Evolutionary conservation across 1,140 invertebrate genomes (phyloP), one percentile per base, ranked within the genome.

Genomic region (Nasonia longicornis): DNA sequence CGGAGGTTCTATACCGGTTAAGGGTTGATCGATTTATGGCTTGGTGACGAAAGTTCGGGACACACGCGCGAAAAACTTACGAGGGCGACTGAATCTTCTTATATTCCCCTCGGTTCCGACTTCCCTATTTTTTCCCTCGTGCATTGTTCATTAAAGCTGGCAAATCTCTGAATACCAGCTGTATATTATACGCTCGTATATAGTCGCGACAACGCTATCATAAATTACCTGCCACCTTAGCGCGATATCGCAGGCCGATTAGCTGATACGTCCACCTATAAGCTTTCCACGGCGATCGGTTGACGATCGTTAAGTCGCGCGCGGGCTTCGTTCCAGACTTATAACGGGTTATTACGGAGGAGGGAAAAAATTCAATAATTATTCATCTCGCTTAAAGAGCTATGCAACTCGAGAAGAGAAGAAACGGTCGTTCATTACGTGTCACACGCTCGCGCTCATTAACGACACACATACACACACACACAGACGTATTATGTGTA

Each of bases 1-100:
- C 85, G 84, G 85, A 85, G 83, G 84, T 85, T 77, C 81, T 83
- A 79, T 83, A 81, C 70, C 84, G 83, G 84, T 85, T 85, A 85
- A 85, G 82, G 85, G 84, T 84, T 86, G 84, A 86, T 87, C 85
- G 85, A 87, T 87, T 85, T 85, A 86, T 84, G 76, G 63, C 26
- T 42, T 81, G 72, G 69, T 80, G 82, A 84, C 77, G 80, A 84
- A 83, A 84, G 79, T 83, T 83, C 38, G 69, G 67, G 74, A 71
- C 42, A 86, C 14, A 16, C 69, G 20, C 38, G 48, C 35, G 70
- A 74, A 26, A 29, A 67, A 52, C 78, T 73, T 31, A 64, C 77
- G 71, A 31, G 80, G 84, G 82, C 31, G 31, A 82, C 82, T 84
- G 83, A 84, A 84, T 85, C 83, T 86, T 81, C 84, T 86, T 84